Evolutionary conservation across 2,888 invertebrate species (phyloP).

Genomic region (Lymantria dispar): DNA sequence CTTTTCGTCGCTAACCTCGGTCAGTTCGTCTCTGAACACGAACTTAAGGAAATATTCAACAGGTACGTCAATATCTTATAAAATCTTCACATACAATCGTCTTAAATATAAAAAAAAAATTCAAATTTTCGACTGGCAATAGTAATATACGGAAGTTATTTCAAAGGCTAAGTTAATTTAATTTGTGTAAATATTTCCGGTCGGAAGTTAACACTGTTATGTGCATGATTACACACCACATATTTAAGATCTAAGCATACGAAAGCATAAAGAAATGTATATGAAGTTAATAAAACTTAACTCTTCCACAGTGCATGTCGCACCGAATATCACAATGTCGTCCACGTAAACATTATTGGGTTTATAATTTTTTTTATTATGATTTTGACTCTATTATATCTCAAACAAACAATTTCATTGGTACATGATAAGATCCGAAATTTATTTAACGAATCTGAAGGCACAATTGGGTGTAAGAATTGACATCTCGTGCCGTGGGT

Average conservation of each 20-base stretch:
- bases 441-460: neutral
- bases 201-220: conserved; percentile 50
- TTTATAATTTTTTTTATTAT: conserved; percentile 50
- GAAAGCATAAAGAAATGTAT: conserved; percentile 34
- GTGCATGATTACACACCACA: conserved; percentile 58
- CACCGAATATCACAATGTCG: conserved; percentile 70
- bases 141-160: neutral
- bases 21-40: conserved; percentile 98
- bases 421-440: conserved; percentile 1
- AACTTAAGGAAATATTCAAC: conserved; percentile 98
- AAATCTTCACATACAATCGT: neutral
- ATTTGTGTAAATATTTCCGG: conserved; percentile 40
- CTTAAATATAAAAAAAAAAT: conserved; percentile 5
- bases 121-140: conserved; percentile 44
- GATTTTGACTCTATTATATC: conserved; percentile 44
- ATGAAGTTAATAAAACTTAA: conserved; percentile 39
- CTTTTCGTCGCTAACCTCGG: conserved; percentile 99
- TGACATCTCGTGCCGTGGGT: too few relatives aligned
- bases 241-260: conserved; percentile 21
- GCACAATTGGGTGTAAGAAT: too few relatives aligned
- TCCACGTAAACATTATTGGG: conserved; percentile 58
- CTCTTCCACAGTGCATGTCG: conserved; percentile 75
- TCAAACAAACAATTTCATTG: conserved; percentile 50
- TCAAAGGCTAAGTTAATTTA: neutral
- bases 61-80: conserved; percentile 83